Evolutionary conservation across 2,113 vertebrate genomes (phyloP).

Genomic region (Dasypus novemcinctus): DNA sequence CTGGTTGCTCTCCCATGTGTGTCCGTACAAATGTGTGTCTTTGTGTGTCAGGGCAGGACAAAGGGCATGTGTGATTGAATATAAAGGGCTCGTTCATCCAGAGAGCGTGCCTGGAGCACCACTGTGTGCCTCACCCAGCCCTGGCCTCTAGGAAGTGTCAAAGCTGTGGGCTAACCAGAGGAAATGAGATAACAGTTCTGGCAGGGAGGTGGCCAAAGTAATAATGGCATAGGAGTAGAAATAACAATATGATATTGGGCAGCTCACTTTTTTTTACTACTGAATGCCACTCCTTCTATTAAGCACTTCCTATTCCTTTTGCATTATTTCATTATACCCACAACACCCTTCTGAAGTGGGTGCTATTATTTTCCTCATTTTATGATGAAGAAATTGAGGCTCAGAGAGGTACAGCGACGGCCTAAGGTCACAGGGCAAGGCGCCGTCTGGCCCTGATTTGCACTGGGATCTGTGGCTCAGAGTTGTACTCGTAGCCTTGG

Average conservation of each 20-base stretch:
- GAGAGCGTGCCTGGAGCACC: neutral
- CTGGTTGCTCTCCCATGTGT: neutral
- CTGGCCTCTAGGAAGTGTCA: neutral
- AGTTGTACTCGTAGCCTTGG: neutral
- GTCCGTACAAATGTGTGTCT: neutral
- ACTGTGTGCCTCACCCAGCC: neutral
- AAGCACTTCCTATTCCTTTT: neutral
- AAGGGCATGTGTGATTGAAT: neutral
- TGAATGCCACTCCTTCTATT: neutral
- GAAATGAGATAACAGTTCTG: neutral
- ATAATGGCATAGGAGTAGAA: neutral
- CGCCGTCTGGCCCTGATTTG: neutral
- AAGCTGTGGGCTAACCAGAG: neutral
- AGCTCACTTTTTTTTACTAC: neutral
- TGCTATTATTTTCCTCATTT: neutral
- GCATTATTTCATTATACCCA: neutral
- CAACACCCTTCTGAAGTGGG: no score
- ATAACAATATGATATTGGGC: neutral
- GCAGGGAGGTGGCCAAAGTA: neutral
- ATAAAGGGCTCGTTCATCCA: neutral
- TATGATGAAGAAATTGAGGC: neutral
- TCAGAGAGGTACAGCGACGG: neutral
- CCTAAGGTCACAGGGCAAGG: neutral
- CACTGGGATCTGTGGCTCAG: neutral
- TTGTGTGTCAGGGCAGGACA: neutral